A percentile compares a stretch with the other conserved stretches of the same genome.
Conservation (phyloP, 2,888 invertebrate species). For the Nephrotoma appendiculata region DNA sequence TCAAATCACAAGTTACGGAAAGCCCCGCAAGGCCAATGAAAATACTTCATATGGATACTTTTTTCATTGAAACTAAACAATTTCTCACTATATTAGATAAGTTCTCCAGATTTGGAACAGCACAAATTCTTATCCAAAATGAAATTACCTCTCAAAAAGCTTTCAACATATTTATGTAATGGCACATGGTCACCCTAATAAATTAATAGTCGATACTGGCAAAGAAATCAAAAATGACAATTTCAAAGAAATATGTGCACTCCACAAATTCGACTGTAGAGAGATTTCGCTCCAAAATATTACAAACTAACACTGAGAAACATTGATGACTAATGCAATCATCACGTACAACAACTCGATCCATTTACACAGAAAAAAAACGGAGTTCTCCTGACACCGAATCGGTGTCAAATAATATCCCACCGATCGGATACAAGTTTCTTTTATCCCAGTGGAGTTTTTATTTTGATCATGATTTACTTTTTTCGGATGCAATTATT, state of each 20-base stretch:
- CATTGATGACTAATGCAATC: no score
- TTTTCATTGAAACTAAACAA: neutral
- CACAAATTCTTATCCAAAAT: neutral
- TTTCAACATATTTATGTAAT: neutral
- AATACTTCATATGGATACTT: neutral
- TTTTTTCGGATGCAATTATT: no score
- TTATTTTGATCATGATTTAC: no score
- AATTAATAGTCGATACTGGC: neutral
- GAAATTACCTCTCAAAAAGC: no score
- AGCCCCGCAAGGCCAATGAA: neutral
- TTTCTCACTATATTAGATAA: neutral
- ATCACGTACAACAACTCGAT: no score
- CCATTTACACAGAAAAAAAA: no score
- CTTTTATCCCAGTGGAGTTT: no score
- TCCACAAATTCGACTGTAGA: neutral
- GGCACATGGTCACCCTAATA: neutral
- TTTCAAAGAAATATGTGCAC: no score
- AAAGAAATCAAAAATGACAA: neutral
- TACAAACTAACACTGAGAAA: no score
- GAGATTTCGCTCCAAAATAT: neutral
- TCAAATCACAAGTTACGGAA: neutral
- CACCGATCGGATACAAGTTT: no score
- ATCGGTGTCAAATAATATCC: no score
- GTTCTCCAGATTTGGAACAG: neutral
- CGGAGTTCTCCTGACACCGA: no score